Evolutionary conservation across 2,113 vertebrate species (phyloP).

Genomic region (Pomatostomus ruficeps): DNA sequence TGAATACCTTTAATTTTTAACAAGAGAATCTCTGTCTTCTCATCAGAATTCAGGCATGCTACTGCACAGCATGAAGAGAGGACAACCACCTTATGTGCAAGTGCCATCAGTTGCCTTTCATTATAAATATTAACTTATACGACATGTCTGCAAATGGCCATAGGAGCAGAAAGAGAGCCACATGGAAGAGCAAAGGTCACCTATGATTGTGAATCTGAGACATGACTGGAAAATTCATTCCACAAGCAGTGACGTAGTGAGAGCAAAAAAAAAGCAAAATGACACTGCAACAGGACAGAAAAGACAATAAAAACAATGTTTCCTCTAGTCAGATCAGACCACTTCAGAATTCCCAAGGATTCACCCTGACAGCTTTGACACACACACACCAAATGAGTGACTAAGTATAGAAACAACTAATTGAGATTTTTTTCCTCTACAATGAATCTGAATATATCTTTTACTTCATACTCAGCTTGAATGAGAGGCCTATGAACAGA

Average conservation of each 20-base stretch:
- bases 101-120: neutral
- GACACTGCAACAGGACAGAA: neutral
- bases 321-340: neutral
- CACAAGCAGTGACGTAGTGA: neutral
- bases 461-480: neutral
- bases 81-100: neutral
- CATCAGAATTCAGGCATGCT: neutral
- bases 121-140: slow-evolving; percentile 29
- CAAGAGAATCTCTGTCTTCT: neutral
- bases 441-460: neutral
- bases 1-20: neutral
- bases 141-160: neutral
- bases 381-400: neutral
- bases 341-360: neutral
- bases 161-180: neutral
- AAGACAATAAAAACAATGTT: neutral
- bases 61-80: neutral
- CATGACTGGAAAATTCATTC: slow-evolving; percentile 27
- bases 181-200: slow-evolving; percentile 20
- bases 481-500: neutral
- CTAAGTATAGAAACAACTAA: neutral
- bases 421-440: neutral
- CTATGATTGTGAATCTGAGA: neutral
- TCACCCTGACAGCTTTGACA: neutral
- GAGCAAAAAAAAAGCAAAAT: neutral